A percentile compares a stretch with the other conserved stretches of the same genome.
Evolutionary conservation across 2,113 vertebrate species (phyloP).

Genomic region (human (Homo sapiens)): DNA sequence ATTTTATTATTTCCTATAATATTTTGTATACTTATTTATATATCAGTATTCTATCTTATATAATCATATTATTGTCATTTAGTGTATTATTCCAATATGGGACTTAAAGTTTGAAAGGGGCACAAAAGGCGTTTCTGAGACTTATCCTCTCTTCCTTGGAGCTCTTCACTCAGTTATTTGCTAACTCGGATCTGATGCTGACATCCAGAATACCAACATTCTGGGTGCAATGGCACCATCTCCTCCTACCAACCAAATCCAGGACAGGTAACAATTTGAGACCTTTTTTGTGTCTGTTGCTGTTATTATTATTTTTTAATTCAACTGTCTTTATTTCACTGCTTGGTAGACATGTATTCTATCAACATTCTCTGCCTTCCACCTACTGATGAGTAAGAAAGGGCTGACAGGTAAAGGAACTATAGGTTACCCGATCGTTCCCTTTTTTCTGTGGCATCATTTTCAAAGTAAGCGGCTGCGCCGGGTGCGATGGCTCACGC

Average conservation of each 20-base stretch:
- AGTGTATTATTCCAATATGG: slow-evolving; percentile 8
- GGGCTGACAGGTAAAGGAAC: too few species aligned
- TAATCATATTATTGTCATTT: background rate
- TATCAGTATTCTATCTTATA: background rate
- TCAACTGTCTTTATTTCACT: too few species aligned
- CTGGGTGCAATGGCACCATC: background rate
- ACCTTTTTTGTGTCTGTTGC: background rate
- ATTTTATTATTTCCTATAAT: background rate
- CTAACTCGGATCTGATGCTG: background rate
- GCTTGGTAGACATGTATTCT: too few species aligned
- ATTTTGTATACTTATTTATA: background rate
- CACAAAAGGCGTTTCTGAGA: background rate
- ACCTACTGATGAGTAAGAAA: too few species aligned
- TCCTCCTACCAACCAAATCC: background rate
- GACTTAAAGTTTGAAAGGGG: background rate
- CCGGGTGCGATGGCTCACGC: too few species aligned
- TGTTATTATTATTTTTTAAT: background rate
- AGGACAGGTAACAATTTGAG: background rate
- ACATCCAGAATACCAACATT: background rate
- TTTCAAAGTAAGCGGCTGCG: too few species aligned
- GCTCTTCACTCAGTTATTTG: background rate
- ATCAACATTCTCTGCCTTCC: too few species aligned
- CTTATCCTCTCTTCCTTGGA: background rate
- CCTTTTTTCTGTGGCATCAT: too few species aligned
- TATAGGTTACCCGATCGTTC: too few species aligned